Conservation (phyloP, 2,113 vertebrate genomes). For the Lampris incognitus region DNA sequence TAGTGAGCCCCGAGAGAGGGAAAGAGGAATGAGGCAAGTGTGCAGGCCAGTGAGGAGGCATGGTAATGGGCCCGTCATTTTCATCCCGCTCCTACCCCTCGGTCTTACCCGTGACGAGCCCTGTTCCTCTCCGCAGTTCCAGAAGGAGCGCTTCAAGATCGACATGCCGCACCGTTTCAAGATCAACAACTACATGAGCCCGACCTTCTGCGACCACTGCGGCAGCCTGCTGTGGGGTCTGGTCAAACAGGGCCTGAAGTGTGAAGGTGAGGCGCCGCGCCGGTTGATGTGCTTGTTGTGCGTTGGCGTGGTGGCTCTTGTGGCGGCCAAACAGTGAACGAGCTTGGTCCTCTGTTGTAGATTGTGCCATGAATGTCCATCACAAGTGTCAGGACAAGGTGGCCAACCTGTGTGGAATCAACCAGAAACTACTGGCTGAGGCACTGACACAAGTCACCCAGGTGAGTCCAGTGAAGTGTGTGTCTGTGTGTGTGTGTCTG, state of each 20-base stretch:
- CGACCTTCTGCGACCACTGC: slow-evolving; percentile 98
- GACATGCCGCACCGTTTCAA: slow-evolving; percentile 99
- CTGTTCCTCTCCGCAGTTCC: slow-evolving; percentile 85
- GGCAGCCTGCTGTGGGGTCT: slow-evolving; percentile 98
- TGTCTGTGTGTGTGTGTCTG: background rate
- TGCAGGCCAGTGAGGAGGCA: slow-evolving; percentile 12
- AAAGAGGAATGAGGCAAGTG: slow-evolving; percentile 42
- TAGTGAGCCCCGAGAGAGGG: slow-evolving; percentile 4
- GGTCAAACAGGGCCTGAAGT: slow-evolving; percentile 97
- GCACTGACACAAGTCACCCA: slow-evolving; percentile 95
- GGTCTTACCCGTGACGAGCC: slow-evolving; percentile 22
- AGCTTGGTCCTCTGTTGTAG: slow-evolving; percentile 69
- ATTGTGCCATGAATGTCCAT: slow-evolving; percentile 97
- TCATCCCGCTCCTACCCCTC: background rate
- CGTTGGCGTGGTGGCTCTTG: background rate
- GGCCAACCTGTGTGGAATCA: slow-evolving; percentile 98
- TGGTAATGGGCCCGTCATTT: background rate
- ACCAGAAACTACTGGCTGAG: slow-evolving; percentile 97
- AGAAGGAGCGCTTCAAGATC: slow-evolving; percentile 99
- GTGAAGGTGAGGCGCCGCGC: slow-evolving; percentile 86
- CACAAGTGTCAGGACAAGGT: slow-evolving; percentile 98
- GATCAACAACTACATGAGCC: slow-evolving; percentile 98
- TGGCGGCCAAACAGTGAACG: background rate
- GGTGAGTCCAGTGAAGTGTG: slow-evolving; percentile 77
- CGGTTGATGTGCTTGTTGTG: background rate